Evolutionary conservation across 2,888 invertebrate species (phyloP), one percentile per base, ranked within the genome.

Genomic region (Hydropsyche betteni): DNA sequence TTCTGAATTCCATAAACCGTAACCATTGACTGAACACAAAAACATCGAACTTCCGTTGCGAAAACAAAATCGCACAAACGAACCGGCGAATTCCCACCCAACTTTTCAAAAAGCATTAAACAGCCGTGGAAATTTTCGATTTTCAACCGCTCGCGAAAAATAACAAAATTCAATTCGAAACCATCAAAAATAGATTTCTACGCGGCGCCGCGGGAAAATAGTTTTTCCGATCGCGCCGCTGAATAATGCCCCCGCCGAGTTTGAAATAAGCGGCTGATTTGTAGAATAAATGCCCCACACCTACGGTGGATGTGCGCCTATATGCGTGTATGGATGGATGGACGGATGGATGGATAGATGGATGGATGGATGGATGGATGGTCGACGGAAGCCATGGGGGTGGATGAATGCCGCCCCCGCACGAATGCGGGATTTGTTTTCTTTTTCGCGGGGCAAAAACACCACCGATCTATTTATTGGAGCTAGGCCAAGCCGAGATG

Each of bases 261-360:
- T 72, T 72, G 72, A 72, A 72, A 72, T 72, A 58, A 72, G 55
- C 55, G 61, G 72, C 33, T 72, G 72, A 72, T 72, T 72, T 72
- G 72, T 72, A 58, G 61, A 72, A 72, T 52, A 44, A 72, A 72
- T 50, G 58, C 64, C 64, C 64, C 51, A 33, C 61, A 34, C 64
- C 12, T 64, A 36, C 64, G 64, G 36, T 8, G 14, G 14, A 14
- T 5, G n/a, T 4, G n/a, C n/a, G n/a, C n/a, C 10, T 12, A 51
- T 12, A 55, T 16, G n/a, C 0, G n/a, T 6, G n/a, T 5, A 16
- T 6, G 36, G 64, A 64, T 64, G 14, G 64, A 24, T 24, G 7
- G 64, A 36, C 36, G 36, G 64, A 64, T 64, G n/a, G 64, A 64
- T 64, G 36, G 64, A 64, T 36, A 36, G 64, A 64, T 61, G 33